Conservation (phyloP, 2,797 vertebrate genomes). For the Brachyrhaphis roseni region DNA sequence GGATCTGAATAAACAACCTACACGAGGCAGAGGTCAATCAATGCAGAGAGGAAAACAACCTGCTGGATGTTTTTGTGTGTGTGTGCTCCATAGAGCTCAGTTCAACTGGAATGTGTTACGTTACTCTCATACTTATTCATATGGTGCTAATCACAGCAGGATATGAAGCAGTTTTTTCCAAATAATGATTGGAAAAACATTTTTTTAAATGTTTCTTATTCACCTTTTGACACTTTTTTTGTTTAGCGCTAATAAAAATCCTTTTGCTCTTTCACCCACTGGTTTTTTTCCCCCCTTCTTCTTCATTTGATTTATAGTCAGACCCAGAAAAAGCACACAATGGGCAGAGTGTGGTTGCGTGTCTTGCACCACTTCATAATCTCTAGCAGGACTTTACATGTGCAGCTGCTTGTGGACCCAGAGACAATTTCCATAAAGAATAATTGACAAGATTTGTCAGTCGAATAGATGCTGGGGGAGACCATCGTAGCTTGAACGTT, state of each 20-base stretch:
- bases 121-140: not conserved
- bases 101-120: not conserved
- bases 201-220: not conserved
- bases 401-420: not conserved
- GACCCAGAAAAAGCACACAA: not conserved
- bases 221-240: not conserved
- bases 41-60: constrained; percentile 36
- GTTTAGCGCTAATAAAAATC: not conserved
- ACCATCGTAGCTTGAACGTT: not conserved
- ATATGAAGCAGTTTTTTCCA: no score
- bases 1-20: constrained; percentile 33
- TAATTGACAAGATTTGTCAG: not conserved
- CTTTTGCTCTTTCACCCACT: not conserved
- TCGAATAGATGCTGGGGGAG: not conserved
- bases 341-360: not conserved
- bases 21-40: constrained; percentile 40
- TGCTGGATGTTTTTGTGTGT: not conserved
- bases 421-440: not conserved
- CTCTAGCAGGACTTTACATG: not conserved
- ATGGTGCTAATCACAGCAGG: not conserved
- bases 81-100: not conserved
- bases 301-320: not conserved
- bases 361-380: not conserved
- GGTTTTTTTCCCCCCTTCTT: not conserved
- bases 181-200: no score